These are phyloP conservation scores for Coregonus suidteri DNA, from an alignment of 2,797 vertebrate genomes.

Conservation along the genomic window DNA sequence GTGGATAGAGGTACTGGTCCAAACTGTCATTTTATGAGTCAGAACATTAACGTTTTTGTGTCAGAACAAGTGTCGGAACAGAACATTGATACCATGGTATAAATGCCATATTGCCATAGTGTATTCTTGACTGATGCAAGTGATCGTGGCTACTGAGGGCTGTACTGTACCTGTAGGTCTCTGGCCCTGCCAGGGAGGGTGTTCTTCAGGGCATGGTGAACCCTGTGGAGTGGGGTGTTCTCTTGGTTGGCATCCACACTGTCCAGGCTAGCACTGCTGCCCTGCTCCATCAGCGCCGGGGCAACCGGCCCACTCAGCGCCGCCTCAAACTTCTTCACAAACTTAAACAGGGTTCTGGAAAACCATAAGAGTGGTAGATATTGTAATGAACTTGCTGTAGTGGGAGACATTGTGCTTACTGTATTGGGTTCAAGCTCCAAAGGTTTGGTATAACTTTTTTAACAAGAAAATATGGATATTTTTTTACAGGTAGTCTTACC, in stretches of 20 bases:
- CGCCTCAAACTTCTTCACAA: conserved; percentile 91
- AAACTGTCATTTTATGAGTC: not conserved
- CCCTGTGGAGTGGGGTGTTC: conserved; percentile 77
- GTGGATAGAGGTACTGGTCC: not conserved
- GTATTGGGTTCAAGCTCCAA: not conserved
- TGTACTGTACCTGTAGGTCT: conserved; percentile 64
- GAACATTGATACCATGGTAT: not conserved
- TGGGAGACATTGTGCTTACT: not conserved
- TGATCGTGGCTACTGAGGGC: not conserved
- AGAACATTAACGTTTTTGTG: not conserved
- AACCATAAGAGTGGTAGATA: conserved; percentile 7
- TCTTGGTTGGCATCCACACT: conserved; percentile 67
- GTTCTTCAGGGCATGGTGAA: conserved; percentile 77
- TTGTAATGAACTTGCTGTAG: too few relatives aligned
- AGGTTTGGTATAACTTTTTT: not conserved
- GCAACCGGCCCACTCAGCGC: conserved; percentile 79
- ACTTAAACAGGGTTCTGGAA: conserved; percentile 93
- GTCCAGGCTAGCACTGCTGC: conserved; percentile 73
- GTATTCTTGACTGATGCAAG: not conserved
- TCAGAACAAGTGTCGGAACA: not conserved
- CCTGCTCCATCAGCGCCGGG: conserved; percentile 83
- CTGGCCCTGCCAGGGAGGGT: conserved; percentile 69
- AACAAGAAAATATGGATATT: not conserved
- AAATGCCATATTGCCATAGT: not conserved
- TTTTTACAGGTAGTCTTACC: conserved; percentile 68